Evolutionary conservation across 2,888 invertebrate species (phyloP).

Genomic region (Andrena marginata): DNA sequence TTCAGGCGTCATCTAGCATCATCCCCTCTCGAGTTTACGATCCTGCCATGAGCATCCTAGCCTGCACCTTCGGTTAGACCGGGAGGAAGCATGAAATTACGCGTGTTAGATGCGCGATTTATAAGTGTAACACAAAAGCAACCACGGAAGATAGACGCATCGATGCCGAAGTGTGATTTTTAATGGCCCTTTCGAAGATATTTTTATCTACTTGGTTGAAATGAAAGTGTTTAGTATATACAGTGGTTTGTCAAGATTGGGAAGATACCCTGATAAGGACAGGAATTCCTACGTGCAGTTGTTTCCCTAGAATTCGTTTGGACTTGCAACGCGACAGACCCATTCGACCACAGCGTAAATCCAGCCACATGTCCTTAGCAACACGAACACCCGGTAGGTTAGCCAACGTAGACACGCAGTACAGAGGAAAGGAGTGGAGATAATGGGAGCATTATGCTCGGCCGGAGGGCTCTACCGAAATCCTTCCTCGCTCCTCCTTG

Average conservation of each 20-base stretch:
- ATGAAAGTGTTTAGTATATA: too few relatives aligned
- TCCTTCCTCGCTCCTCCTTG: slow-evolving; percentile 67
- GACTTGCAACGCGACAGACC: not conserved
- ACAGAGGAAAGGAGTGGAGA: slow-evolving; percentile 76
- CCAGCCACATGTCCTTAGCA: not conserved
- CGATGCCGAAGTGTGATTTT: not conserved
- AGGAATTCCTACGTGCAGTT: too few relatives aligned
- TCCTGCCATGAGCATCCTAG: slow-evolving; percentile 50
- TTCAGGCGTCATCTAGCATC: slow-evolving; percentile 25
- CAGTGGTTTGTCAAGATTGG: too few relatives aligned
- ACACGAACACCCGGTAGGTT: slow-evolving; percentile 67
- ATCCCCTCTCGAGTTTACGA: slow-evolving; percentile 44
- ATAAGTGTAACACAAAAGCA: not conserved
- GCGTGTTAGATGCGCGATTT: not conserved
- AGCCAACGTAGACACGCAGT: slow-evolving; percentile 55
- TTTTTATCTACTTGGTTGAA: too few relatives aligned
- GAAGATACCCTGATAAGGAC: too few relatives aligned
- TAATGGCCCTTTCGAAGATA: not conserved
- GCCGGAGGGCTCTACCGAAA: slow-evolving; percentile 64
- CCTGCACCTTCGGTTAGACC: slow-evolving; percentile 4
- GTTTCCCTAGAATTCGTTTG: not conserved
- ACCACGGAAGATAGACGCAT: not conserved
- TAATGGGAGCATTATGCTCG: slow-evolving; percentile 80
- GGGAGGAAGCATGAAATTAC: slow-evolving; percentile 52
- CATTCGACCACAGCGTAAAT: not conserved